Percentiles rank a stretch among this genome's conserved stretches.
Evolutionary conservation across 2,113 vertebrate genomes (phyloP).

Genomic region (Melanerpes aurifrons): DNA sequence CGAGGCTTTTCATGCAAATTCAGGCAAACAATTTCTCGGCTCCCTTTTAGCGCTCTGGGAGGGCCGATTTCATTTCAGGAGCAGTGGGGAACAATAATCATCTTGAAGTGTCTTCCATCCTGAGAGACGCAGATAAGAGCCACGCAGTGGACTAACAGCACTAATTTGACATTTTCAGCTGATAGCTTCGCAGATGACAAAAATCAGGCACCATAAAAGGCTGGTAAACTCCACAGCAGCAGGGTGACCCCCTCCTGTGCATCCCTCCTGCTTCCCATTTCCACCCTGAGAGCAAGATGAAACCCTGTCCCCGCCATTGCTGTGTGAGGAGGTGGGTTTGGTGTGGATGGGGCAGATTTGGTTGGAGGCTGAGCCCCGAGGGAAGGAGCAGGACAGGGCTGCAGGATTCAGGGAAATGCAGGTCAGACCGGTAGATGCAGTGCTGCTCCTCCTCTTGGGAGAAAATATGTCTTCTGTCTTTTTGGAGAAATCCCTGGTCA

Average conservation of each 20-base stretch:
- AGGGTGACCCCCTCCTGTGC: conserved; percentile 19
- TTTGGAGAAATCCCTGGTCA: background rate
- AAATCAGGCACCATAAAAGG: conserved; percentile 64
- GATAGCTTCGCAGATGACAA: conserved; percentile 71
- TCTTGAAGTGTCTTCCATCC: conserved; percentile 73
- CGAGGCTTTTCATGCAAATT: conserved; percentile 75
- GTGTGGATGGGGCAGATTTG: background rate
- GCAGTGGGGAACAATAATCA: conserved; percentile 55
- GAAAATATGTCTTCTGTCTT: background rate
- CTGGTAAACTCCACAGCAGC: conserved; percentile 14
- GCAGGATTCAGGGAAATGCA: background rate
- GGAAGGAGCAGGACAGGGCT: background rate
- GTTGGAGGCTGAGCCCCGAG: background rate
- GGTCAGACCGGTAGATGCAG: background rate
- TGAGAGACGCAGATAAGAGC: conserved; percentile 76
- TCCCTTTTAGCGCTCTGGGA: conserved; percentile 66
- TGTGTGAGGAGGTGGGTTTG: accelerated
- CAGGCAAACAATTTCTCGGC: conserved; percentile 70
- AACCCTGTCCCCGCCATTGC: background rate
- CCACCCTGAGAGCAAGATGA: background rate
- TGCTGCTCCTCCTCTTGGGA: background rate
- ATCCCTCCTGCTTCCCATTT: background rate
- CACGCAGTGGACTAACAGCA: conserved; percentile 53
- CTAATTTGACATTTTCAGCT: conserved; percentile 64
- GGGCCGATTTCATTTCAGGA: conserved; percentile 71